phyloP scores from a whole-genome alignment of 2,888 invertebrate species.

The Diploptera punctata region DNA sequence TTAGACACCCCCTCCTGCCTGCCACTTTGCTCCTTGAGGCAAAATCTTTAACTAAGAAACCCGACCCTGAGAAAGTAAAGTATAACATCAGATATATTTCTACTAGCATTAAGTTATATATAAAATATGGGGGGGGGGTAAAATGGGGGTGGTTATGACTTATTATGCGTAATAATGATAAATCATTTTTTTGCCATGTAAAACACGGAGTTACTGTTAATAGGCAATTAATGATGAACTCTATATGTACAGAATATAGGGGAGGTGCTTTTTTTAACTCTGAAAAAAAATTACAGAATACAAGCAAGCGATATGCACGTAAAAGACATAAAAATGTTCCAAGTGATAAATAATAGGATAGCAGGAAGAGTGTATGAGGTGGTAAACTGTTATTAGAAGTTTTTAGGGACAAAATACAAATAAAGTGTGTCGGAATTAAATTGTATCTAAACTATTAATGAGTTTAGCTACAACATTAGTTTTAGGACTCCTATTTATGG shows the following conservation, averaged over 20 bases:
- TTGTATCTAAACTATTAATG: too few relatives aligned
- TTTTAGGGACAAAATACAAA: too few relatives aligned
- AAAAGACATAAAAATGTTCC: constrained; percentile 31
- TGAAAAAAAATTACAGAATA: not conserved
- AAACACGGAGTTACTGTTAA: constrained; percentile 21
- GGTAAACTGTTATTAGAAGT: too few relatives aligned
- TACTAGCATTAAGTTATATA: constrained; percentile 8
- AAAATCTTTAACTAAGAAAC: constrained; percentile 15
- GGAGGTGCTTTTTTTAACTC: not conserved
- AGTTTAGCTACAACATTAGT: too few relatives aligned
- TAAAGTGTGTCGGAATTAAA: too few relatives aligned
- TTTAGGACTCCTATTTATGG: too few relatives aligned
- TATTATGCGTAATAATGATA: constrained; percentile 11
- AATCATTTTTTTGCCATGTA: not conserved
- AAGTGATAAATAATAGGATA: constrained; percentile 27
- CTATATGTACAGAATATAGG: not conserved
- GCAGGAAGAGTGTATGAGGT: too few relatives aligned
- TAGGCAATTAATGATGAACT: constrained; percentile 32
- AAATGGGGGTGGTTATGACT: not conserved
- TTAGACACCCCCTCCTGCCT: constrained; percentile 17
- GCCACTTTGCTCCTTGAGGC: constrained; percentile 25
- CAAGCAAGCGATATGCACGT: constrained; percentile 32
- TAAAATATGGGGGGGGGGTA: constrained; percentile 6
- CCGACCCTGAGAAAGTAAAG: not conserved
- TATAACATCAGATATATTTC: constrained; percentile 27